Conservation (phyloP, 2,113 vertebrate genomes). For the Corythaeola cristata region DNA sequence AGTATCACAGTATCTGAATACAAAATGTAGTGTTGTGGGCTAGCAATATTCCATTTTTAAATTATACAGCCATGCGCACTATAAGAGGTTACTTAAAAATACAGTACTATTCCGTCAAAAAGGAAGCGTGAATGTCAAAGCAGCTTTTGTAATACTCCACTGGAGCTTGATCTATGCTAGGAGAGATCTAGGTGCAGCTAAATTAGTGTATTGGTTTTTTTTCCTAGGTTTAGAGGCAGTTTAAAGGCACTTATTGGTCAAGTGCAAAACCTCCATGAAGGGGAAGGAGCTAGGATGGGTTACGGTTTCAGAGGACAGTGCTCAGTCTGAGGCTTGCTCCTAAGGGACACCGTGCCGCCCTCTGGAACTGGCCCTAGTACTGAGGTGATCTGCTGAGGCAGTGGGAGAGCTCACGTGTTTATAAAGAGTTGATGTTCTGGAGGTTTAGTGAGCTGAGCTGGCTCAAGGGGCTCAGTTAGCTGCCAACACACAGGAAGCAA, state of each 20-base stretch:
- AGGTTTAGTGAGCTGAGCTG: neutral
- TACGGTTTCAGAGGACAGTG: neutral
- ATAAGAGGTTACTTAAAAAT: neutral
- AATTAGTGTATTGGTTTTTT: neutral
- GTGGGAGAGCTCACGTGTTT: neutral
- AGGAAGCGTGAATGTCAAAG: neutral
- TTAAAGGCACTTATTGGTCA: neutral
- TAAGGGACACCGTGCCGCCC: neutral
- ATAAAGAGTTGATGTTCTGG: neutral
- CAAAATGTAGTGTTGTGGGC: neutral
- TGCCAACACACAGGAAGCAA: neutral
- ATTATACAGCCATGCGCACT: neutral
- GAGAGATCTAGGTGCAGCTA: neutral
- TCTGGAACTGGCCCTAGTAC: neutral
- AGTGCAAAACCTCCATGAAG: neutral
- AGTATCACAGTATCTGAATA: neutral
- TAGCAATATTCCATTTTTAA: neutral
- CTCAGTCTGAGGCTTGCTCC: neutral
- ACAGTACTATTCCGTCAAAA: neutral
- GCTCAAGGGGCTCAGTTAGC: neutral
- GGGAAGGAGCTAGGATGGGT: neutral
- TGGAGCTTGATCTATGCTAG: neutral
- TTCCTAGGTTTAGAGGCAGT: neutral
- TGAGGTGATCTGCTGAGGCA: neutral
- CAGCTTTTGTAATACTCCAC: neutral